phyloP scores from a whole-genome alignment of 64 coral and sea anemone species.

The Montipora capricornis region DNA sequence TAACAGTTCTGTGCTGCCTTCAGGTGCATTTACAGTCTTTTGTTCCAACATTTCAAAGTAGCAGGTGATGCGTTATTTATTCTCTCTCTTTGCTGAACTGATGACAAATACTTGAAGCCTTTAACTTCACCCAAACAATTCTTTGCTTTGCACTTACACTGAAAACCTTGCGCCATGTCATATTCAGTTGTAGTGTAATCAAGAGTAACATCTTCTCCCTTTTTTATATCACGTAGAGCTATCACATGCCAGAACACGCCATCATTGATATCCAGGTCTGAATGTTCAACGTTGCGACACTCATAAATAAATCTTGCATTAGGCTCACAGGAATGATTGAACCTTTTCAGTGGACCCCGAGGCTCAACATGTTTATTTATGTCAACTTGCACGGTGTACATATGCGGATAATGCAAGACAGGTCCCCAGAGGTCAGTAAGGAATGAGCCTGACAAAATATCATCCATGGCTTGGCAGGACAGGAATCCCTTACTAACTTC shows the following conservation, averaged over 20 bases:
- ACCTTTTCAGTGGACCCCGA: background rate
- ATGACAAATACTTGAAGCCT: conserved; percentile 47
- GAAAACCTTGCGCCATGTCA: conserved; percentile 9
- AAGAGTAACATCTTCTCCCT: conserved; percentile 35
- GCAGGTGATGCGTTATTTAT: background rate
- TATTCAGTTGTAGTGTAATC: conserved; percentile 52
- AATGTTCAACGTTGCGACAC: background rate
- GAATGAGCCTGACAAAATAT: conserved; percentile 26
- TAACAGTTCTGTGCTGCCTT: background rate
- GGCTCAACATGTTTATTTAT: conserved; percentile 27
- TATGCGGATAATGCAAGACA: background rate
- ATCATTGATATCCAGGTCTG: background rate
- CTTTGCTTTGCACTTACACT: conserved; percentile 16
- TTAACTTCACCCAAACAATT: conserved; percentile 29
- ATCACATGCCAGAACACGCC: conserved; percentile 20
- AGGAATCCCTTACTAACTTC: background rate
- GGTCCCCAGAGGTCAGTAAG: conserved; percentile 42
- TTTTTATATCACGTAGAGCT: conserved; percentile 13
- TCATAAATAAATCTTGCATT: conserved; percentile 39
- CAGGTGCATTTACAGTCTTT: background rate
- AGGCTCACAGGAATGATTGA: conserved; percentile 23
- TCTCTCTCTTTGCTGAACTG: background rate
- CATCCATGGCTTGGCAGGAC: conserved; percentile 35
- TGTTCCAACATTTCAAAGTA: background rate
- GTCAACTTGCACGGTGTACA: conserved; percentile 11